Evolutionary conservation across 2,113 vertebrate genomes (phyloP).

Genomic region (Poeciliopsis prolifica): DNA sequence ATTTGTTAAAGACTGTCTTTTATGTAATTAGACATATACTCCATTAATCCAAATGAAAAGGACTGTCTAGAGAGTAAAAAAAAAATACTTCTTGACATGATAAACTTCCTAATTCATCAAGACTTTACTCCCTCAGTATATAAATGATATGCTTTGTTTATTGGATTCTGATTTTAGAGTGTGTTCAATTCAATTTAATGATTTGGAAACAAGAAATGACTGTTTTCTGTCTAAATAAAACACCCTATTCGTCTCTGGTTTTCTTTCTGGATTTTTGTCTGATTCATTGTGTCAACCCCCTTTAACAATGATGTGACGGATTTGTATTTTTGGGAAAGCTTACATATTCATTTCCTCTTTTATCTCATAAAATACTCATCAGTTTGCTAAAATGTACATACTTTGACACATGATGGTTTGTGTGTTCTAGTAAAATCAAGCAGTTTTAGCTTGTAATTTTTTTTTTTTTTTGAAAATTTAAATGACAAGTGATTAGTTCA

Average conservation of each 20-base stretch:
- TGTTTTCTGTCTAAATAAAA: neutral
- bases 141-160: neutral
- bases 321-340: neutral
- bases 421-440: constrained; percentile 45
- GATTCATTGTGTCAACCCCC: neutral
- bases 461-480: constrained; percentile 51
- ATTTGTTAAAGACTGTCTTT: neutral
- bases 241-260: neutral
- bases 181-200: neutral
- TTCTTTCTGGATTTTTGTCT: neutral
- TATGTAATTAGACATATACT: too few relatives aligned
- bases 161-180: neutral
- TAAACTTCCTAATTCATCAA: neutral
- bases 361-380: constrained; percentile 25
- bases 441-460: constrained; percentile 52
- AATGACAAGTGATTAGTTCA: constrained; percentile 69
- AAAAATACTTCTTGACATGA: too few relatives aligned
- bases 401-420: constrained; percentile 33
- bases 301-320: neutral
- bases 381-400: constrained; percentile 27
- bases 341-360: constrained; percentile 11
- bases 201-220: neutral
- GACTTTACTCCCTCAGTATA: neutral
- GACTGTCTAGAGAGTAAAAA: too few relatives aligned
- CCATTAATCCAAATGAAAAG: too few relatives aligned